Percentiles rank a stretch among this genome's conserved stretches.
phyloP scores from a whole-genome alignment of 2,113 vertebrate genomes.

The Pseudorectes ferrugineus region DNA sequence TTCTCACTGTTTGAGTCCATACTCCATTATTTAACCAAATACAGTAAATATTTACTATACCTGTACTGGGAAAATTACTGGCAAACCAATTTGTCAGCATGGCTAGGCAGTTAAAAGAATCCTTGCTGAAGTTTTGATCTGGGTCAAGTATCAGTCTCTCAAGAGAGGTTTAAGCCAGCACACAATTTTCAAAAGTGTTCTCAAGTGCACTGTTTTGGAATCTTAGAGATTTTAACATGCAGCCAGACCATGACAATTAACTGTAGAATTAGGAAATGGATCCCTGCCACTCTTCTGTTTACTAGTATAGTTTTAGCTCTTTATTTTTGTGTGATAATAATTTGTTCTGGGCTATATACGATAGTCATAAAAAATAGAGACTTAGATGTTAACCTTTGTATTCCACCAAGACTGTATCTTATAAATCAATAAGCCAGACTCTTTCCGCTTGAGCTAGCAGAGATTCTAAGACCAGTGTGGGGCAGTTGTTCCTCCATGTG shows the following conservation, averaged over 20 bases:
- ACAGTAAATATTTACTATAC: neutral
- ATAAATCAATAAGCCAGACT: neutral
- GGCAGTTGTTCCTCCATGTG: neutral
- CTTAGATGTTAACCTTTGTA: neutral
- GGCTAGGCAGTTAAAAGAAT: neutral
- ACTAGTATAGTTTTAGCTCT: neutral
- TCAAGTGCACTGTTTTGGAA: neutral
- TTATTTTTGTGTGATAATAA: neutral
- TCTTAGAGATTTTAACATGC: neutral
- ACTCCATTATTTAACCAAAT: neutral
- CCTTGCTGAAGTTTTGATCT: neutral
- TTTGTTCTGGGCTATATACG: fast-evolving
- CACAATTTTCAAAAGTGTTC: neutral
- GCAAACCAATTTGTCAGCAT: neutral
- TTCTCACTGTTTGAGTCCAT: neutral
- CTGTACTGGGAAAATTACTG: neutral
- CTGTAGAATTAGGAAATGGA: neutral
- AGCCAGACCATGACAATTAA: neutral
- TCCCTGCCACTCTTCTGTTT: neutral
- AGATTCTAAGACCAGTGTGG: neutral
- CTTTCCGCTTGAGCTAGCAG: neutral
- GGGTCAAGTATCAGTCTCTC: neutral
- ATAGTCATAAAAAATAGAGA: neutral
- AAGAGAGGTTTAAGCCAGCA: neutral
- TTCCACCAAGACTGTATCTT: neutral